A percentile compares a stretch with the other conserved stretches of the same genome.
Conservation (phyloP, 2,113 vertebrate genomes). For the Ivindomyrus marchei region DNA sequence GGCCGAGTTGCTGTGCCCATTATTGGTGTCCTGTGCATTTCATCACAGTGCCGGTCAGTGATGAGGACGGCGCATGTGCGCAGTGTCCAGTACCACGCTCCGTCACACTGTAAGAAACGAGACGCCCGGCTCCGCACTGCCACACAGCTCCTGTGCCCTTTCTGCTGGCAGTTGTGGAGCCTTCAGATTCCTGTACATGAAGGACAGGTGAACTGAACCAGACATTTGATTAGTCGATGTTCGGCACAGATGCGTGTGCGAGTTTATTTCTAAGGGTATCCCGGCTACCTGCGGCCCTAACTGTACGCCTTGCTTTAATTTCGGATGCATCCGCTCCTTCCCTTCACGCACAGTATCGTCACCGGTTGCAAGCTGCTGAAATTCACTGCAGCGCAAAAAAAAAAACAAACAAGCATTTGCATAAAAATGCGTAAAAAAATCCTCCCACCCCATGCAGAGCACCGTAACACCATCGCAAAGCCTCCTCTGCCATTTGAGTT, state of each 20-base stretch:
- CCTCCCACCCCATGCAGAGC: neutral
- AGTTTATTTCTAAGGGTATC: neutral
- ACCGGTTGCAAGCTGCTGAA: neutral
- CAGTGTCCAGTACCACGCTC: neutral
- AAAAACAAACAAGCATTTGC: conserved; percentile 12
- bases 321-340: neutral
- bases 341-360: neutral
- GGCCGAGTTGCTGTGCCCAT: neutral
- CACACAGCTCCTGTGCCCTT: neutral
- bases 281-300: neutral
- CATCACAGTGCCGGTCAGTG: neutral
- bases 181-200: neutral
- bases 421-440: neutral
- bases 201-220: neutral
- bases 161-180: neutral
- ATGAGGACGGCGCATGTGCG: neutral
- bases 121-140: neutral
- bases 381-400: neutral
- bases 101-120: neutral
- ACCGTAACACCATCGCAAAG: neutral
- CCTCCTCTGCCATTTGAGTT: neutral
- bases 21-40: neutral
- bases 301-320: neutral
- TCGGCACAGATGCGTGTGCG: neutral
- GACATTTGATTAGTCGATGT: neutral